Conservation (phyloP, 2,797 vertebrate species). For the Etheostoma perlongum region DNA sequence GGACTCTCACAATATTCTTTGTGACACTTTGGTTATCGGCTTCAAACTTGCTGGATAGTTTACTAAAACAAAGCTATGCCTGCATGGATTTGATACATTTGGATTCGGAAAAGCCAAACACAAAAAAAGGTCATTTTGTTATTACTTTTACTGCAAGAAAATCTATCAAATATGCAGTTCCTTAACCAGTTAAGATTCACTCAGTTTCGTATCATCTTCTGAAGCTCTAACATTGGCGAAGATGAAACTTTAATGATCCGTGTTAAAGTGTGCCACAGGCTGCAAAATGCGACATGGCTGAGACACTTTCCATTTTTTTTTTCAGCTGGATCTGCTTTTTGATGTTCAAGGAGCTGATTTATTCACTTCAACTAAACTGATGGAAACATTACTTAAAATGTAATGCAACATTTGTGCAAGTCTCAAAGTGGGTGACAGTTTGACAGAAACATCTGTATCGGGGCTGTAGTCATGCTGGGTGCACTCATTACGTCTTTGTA, state of each 20-base stretch:
- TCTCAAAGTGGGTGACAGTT: slow-evolving; percentile 55
- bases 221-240: slow-evolving; percentile 7
- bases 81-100: neutral
- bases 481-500: slow-evolving; percentile 66
- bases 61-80: neutral
- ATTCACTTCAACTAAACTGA: slow-evolving; percentile 43
- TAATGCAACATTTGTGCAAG: slow-evolving; percentile 21
- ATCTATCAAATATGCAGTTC: neutral
- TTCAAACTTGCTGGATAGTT: neutral
- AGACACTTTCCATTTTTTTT: neutral
- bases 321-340: slow-evolving; percentile 13
- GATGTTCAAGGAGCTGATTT: slow-evolving; percentile 40
- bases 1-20: neutral
- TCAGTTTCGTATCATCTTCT: slow-evolving; percentile 4
- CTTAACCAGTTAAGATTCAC: slow-evolving; percentile 9
- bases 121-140: neutral
- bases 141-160: neutral
- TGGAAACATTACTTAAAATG: slow-evolving; percentile 40
- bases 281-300: neutral
- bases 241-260: slow-evolving; percentile 38
- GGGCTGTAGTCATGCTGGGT: slow-evolving; percentile 29
- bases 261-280: slow-evolving; percentile 34
- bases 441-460: slow-evolving; percentile 64
- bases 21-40: neutral
- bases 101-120: neutral